phyloP scores from a whole-genome alignment of 2,888 invertebrate species.

The Plusia festucae region DNA sequence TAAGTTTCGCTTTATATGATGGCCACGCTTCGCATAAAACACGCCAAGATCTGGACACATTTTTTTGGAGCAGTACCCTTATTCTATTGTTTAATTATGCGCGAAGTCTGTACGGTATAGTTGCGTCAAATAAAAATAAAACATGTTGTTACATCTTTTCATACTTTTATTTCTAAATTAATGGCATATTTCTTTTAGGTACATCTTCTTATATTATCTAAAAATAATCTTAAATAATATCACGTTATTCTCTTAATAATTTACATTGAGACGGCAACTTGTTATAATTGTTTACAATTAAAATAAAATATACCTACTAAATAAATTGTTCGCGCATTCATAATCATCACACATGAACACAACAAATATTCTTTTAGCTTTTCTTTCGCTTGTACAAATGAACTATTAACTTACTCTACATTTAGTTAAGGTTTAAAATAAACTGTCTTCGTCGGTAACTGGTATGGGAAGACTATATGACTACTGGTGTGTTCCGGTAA shows the following conservation, averaged over 20 bases:
- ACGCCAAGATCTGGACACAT: too few relatives aligned
- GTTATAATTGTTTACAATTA: constrained; percentile 50
- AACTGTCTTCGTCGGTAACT: constrained; percentile 76
- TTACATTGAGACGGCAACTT: constrained; percentile 58
- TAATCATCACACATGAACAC: constrained; percentile 32
- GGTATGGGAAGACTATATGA: constrained; percentile 75
- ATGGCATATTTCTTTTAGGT: constrained; percentile 80
- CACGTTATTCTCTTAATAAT: constrained; percentile 71
- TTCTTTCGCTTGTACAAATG: constrained; percentile 27
- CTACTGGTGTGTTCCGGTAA: constrained; percentile 74
- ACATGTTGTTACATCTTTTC: constrained; percentile 22
- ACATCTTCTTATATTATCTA: constrained; percentile 65
- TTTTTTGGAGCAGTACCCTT: too few relatives aligned
- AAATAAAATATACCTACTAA: constrained; percentile 30
- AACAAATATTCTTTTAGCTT: constrained; percentile 22
- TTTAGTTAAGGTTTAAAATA: constrained; percentile 30
- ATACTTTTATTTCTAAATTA: constrained; percentile 67
- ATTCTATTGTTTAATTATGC: too few relatives aligned
- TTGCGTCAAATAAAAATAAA: constrained; percentile 29
- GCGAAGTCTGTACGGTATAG: too few relatives aligned
- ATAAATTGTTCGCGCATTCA: constrained; percentile 38
- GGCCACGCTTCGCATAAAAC: too few relatives aligned
- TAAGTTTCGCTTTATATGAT: too few relatives aligned
- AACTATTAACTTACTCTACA: constrained; percentile 20
- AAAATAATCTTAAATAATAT: constrained; percentile 77